A percentile compares a stretch with the other conserved stretches of the same genome.
These are phyloP conservation scores for Asarcornis scutulata DNA, from an alignment of 2,113 vertebrate genomes.

Conservation along the genomic window DNA sequence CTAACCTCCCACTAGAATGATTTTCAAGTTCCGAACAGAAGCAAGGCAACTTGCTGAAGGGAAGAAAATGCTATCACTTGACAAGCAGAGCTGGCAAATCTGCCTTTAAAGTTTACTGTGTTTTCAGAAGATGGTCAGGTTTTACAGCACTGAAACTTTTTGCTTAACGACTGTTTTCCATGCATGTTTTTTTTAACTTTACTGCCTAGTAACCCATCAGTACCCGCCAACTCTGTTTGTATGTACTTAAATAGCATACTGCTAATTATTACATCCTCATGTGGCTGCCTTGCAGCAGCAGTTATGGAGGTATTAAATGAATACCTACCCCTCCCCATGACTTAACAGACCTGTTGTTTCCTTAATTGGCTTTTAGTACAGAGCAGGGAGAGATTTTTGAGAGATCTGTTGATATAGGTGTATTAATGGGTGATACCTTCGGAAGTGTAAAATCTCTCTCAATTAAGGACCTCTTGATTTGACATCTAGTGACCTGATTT, in stretches of 20 bases:
- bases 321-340: neutral
- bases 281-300: neutral
- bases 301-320: neutral
- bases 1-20: slow-evolving; percentile 44
- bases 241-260: neutral
- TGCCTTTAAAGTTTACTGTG: neutral
- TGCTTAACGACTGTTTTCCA: neutral
- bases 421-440: neutral
- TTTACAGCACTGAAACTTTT: neutral
- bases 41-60: neutral
- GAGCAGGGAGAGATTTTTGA: neutral
- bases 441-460: neutral
- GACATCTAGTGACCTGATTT: neutral
- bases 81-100: neutral
- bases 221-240: neutral
- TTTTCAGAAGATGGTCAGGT: neutral
- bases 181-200: neutral
- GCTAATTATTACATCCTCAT: neutral
- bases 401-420: neutral
- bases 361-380: neutral
- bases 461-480: fast-evolving
- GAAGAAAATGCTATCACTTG: slow-evolving; percentile 9
- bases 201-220: neutral
- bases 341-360: neutral
- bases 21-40: slow-evolving; percentile 21